Base-by-base conservation (phyloP, 2,888 invertebrate species). In the Catocala nupta region DNA sequence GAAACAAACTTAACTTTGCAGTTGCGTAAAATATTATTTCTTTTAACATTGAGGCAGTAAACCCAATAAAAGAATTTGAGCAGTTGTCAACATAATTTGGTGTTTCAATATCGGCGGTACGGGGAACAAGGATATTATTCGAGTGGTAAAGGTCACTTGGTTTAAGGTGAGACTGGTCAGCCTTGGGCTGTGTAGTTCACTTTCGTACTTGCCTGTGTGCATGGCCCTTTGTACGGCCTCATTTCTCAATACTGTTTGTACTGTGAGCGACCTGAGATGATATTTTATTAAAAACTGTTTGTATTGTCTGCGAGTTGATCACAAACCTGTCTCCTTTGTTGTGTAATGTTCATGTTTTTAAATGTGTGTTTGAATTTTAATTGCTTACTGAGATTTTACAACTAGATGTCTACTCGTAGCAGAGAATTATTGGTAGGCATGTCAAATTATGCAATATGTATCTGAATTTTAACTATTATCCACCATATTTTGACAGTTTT, bases 141-240 rank as follows among this genome's bases (percentile, higher is more conserved):
- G 87, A 81, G 78, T 85, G 81, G 80, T 85, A 93, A 94, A 94
- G 94, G 93, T 93, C 91, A 91, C 88, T 89, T 85, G 89, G 89
- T 89, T 89, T 90, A 91, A 93, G 91, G 89, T 89, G 90, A 90
- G 90, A 93, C 93, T 89, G 90, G 93, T 91, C 93, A 92, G 88
- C 93, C 93, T 94, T 94, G 93, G 83, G 84, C 81, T 73, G 83
- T 83, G 88, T 90, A 90, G 88, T 91, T 91, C 92, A 91, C 93
- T 93, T 93, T 93, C 92, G 89, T 87, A 89, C 87, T 81, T 85
- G 77, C 77, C 83, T 80, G 81, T 80, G 77, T 85, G 83, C 81
- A 75, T 78, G 89, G 92, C 93, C 93, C 93, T 93, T 92, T 84
- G 81, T 83, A 82, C 86, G 92, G 85, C 93, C 93, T 90, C 92